A percentile compares a stretch with the other conserved stretches of the same genome.
These are phyloP conservation scores for Pharmacophagus antenor DNA, from an alignment of 2,888 invertebrate species.

Conservation along the genomic window DNA sequence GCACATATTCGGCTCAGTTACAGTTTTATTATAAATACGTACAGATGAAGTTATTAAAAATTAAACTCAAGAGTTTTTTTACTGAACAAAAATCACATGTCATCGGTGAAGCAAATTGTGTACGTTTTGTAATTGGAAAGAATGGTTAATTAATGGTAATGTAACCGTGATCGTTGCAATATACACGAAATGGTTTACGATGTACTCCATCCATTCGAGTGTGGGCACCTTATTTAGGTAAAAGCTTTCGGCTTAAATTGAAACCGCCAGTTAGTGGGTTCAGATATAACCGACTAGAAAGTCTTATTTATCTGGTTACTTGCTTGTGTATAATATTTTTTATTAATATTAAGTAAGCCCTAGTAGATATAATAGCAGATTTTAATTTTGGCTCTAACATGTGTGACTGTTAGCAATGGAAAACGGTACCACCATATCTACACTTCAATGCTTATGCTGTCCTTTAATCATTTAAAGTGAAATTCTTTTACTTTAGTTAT, in stretches of 20 bases:
- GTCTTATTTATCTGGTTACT: slow-evolving; percentile 1
- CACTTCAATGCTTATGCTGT: no score
- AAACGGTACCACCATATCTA: no score
- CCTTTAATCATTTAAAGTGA: no score
- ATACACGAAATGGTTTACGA: slow-evolving; percentile 21
- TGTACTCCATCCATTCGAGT: slow-evolving; percentile 14
- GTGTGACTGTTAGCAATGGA: no score
- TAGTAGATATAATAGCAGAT: no score
- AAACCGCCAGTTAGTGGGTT: slow-evolving; percentile 20
- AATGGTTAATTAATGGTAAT: slow-evolving; percentile 25
- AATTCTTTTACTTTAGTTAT: no score
- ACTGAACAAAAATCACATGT: no score
- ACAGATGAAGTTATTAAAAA: no score
- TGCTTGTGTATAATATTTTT: background rate
- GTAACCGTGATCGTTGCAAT: slow-evolving; percentile 13
- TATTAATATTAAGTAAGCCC: no score
- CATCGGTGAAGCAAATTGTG: background rate
- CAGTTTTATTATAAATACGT: no score
- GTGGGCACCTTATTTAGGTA: slow-evolving; percentile 26
- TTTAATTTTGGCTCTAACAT: no score
- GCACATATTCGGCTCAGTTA: no score
- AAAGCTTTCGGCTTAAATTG: slow-evolving; percentile 27
- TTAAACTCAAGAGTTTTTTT: background rate
- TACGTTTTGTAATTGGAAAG: background rate
- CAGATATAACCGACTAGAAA: slow-evolving; percentile 15